Evolutionary conservation across 2,888 invertebrate species (phyloP).

Genomic region (Erebia aethiops): DNA sequence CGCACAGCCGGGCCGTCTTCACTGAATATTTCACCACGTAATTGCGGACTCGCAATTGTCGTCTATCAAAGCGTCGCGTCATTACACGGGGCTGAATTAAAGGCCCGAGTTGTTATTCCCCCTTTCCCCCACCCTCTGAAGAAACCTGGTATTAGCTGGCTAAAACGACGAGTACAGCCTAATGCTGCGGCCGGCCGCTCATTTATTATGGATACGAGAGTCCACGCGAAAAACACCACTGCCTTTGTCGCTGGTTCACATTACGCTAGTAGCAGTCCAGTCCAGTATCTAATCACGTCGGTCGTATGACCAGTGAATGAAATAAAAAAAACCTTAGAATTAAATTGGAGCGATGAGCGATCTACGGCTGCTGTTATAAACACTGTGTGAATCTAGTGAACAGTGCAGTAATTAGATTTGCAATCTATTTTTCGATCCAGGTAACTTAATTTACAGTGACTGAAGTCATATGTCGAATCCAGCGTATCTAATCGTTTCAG

Average conservation of each 20-base stretch:
- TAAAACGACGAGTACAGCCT: constrained; percentile 36
- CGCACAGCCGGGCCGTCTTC: constrained; percentile 43
- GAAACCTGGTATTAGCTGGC: constrained; percentile 46
- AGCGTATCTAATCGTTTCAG: too few relatives aligned
- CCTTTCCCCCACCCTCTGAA: constrained; percentile 30
- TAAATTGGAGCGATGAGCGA: too few relatives aligned
- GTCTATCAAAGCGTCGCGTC: constrained; percentile 53
- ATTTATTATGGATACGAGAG: constrained; percentile 61
- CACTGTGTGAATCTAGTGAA: too few relatives aligned
- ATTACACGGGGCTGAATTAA: constrained; percentile 54
- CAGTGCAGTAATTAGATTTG: too few relatives aligned
- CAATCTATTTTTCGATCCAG: too few relatives aligned
- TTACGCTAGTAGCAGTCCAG: too few relatives aligned
- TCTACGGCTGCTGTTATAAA: too few relatives aligned
- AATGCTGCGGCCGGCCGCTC: constrained; percentile 55
- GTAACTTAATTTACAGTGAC: too few relatives aligned
- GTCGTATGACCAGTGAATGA: too few relatives aligned
- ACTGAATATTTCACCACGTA: constrained; percentile 67
- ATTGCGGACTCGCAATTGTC: constrained; percentile 57
- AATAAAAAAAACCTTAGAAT: too few relatives aligned
- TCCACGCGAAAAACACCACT: constrained; percentile 49
- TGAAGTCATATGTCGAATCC: too few relatives aligned
- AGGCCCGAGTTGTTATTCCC: constrained; percentile 40
- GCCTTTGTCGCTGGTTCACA: constrained; percentile 22
- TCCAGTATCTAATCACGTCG: too few relatives aligned